A percentile compares a stretch with the other conserved stretches of the same genome.
phyloP scores from a whole-genome alignment of 2,113 vertebrate genomes.

The Jaculus jaculus region DNA sequence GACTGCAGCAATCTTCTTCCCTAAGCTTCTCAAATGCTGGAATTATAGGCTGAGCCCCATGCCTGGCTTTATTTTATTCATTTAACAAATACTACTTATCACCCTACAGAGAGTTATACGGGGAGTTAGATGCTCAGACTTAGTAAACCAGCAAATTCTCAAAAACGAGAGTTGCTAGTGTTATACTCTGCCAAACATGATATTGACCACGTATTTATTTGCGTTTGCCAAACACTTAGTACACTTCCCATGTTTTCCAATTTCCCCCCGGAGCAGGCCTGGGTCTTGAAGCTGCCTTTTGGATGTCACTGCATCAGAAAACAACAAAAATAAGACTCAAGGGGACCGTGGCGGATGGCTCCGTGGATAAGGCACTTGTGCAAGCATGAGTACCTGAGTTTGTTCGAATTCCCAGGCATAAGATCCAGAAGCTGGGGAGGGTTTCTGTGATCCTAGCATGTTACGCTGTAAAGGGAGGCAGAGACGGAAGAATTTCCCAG shows the following conservation, averaged over 20 bases:
- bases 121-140: not conserved
- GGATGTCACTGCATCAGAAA: not conserved
- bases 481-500: too few relatives aligned
- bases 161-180: not conserved
- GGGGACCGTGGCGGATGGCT: too few relatives aligned
- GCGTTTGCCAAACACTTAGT: not conserved
- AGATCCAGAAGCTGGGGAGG: too few relatives aligned
- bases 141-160: not conserved
- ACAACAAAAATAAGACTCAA: not conserved
- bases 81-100: not conserved
- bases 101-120: not conserved
- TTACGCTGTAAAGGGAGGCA: too few relatives aligned
- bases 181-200: not conserved
- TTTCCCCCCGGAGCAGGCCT: not conserved
- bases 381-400: too few relatives aligned
- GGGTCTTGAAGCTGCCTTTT: not conserved
- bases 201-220: not conserved
- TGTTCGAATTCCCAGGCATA: too few relatives aligned
- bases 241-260: not conserved
- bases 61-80: not conserved
- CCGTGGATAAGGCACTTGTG: too few relatives aligned
- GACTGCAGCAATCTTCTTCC: not conserved
- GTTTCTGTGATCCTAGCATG: too few relatives aligned
- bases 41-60: not conserved
- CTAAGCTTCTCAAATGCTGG: not conserved